These are phyloP conservation scores for Heliornis fulica DNA, from an alignment of 2,113 vertebrate species.

Conservation along the genomic window DNA sequence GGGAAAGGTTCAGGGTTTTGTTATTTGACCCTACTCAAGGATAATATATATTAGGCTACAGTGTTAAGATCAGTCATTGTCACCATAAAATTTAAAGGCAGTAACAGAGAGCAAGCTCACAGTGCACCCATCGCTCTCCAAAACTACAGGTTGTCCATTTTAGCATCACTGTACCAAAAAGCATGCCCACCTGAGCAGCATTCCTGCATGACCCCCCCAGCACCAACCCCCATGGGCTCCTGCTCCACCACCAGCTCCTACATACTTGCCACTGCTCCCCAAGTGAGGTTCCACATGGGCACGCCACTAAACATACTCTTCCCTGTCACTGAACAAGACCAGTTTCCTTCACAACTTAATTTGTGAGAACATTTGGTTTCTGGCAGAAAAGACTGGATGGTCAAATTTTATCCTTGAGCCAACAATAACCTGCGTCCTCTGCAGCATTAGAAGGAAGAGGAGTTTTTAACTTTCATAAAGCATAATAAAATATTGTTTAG, in stretches of 20 bases:
- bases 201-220: background rate
- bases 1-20: background rate
- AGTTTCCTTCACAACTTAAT: background rate
- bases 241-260: background rate
- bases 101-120: background rate
- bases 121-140: background rate
- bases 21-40: background rate
- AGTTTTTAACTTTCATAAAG: conserved; percentile 69
- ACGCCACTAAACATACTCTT: background rate
- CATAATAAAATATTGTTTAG: conserved; percentile 64
- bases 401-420: conserved; percentile 13
- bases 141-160: background rate
- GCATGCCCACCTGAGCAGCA: background rate
- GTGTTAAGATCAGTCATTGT: background rate
- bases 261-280: background rate
- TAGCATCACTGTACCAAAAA: background rate
- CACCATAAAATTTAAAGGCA: background rate
- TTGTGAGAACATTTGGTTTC: background rate
- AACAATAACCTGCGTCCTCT: background rate
- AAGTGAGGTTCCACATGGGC: accelerated
- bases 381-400: background rate
- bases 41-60: background rate
- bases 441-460: background rate
- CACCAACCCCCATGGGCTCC: background rate
- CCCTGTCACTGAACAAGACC: background rate